Percentiles rank a stretch among this genome's conserved stretches.
Evolutionary conservation across 2,888 invertebrate genomes (phyloP).

Genomic region (Tipula helvola): DNA sequence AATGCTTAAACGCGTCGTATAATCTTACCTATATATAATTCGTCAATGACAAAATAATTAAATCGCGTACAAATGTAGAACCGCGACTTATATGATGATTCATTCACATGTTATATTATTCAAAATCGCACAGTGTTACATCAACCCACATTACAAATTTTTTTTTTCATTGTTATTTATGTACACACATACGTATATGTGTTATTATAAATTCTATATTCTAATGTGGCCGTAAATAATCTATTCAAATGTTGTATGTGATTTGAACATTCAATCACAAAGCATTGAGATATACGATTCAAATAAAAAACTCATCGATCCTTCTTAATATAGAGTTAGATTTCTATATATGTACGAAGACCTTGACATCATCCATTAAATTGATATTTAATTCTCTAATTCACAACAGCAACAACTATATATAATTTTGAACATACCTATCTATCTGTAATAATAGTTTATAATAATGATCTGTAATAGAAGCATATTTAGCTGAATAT

Average conservation of each 20-base stretch:
- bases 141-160: not conserved
- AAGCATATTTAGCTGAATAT: not conserved
- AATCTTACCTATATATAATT: not conserved
- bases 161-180: not conserved
- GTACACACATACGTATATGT: not conserved
- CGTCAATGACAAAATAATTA: not conserved
- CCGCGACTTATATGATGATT: not conserved
- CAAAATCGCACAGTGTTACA: not conserved
- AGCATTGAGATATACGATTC: not conserved
- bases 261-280: not conserved
- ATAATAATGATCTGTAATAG: not conserved
- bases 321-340: not conserved
- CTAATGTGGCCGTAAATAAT: not conserved
- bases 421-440: not conserved
- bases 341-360: not conserved
- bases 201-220: not conserved
- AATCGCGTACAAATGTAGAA: not conserved
- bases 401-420: not conserved
- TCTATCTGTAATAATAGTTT: not conserved
- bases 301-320: not conserved
- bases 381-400: slow-evolving; percentile 1
- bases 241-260: not conserved
- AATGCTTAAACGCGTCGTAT: not conserved
- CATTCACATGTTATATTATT: not conserved
- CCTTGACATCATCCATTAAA: not conserved